Conservation (phyloP, 2,113 vertebrate species). For the Syrrhaptes paradoxus region DNA sequence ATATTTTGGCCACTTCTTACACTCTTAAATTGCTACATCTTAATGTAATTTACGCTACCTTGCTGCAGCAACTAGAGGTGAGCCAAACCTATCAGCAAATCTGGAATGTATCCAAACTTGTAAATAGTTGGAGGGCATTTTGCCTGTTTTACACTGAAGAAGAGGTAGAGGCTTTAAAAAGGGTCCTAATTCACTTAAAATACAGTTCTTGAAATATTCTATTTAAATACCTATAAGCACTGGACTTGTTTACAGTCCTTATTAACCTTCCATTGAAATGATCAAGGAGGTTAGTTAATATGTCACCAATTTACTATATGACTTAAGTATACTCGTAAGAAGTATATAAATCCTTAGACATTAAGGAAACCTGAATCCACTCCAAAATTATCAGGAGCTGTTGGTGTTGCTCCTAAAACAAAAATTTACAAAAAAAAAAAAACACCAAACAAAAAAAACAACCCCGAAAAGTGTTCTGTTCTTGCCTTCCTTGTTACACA, state of each 20-base stretch:
- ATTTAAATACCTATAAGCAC: background rate
- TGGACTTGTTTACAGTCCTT: background rate
- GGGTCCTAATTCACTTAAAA: background rate
- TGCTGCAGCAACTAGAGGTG: background rate
- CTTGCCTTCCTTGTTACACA: background rate
- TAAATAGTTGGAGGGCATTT: background rate
- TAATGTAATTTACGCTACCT: background rate
- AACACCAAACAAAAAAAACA: too few species aligned
- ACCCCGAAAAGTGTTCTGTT: background rate
- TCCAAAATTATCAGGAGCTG: background rate
- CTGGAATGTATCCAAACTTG: background rate
- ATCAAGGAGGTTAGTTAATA: background rate
- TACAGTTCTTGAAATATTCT: background rate
- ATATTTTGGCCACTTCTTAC: background rate
- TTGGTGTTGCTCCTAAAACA: background rate
- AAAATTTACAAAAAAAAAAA: too few species aligned
- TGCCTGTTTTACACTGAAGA: background rate
- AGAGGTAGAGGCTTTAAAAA: background rate
- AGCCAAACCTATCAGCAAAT: background rate
- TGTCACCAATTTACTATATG: background rate
- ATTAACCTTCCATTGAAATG: background rate
- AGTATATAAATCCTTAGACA: background rate
- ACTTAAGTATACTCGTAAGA: background rate
- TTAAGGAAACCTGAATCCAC: background rate
- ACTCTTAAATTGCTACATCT: background rate